Base-by-base conservation (phyloP, 2,113 vertebrate species). In the Axis porcinus region DNA sequence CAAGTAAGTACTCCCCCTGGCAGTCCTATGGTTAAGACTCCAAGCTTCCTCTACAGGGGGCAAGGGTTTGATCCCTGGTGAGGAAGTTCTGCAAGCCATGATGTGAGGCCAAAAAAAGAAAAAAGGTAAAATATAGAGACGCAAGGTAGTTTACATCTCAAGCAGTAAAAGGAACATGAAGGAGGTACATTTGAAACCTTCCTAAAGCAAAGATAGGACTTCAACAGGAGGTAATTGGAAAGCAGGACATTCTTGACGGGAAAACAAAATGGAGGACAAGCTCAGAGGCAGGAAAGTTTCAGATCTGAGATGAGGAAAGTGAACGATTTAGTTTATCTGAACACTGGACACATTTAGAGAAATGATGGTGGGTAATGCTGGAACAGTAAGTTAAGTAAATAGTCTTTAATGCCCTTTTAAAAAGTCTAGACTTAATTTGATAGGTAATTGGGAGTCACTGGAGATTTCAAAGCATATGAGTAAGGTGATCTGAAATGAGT, bases 201-300 rank as follows among this genome's bases (percentile, higher is more conserved):
- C 21, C 23, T 52, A 40, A 96, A 67, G 14, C 81, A 82, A 95
- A 84, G 74, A 36, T 21, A 74, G 2, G 33, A 25, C 76, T 54
- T 93, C 54, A 54, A 76, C n/a, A 97, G n/a, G 78, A 96, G 89
- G 62, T 25, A 55, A 54, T 15, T 45, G 36, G 93, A 79, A 96
- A 86, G 21, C 23, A 87, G n/a, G 19, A 40, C 30, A 52, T 91
- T 78, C 78, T 86, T 95, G 52, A 50, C 7, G 43, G 36, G 33
- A 70, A 70, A 96, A 78, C 10, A 83, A n/a, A 54, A 54, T 43
- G 33, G 33, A 88, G 50, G 43, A 55, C 62, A 95, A 58, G 40
- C 64, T 30, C n/a, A 95, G 52, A 81, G 17, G 45, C 30, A 45
- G 40, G 25, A 25, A 47, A 43, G 11, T 55, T 79, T 45, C 19